Evolutionary conservation across 2,888 invertebrate genomes (phyloP).

Genomic region (Atethmia centrago): DNA sequence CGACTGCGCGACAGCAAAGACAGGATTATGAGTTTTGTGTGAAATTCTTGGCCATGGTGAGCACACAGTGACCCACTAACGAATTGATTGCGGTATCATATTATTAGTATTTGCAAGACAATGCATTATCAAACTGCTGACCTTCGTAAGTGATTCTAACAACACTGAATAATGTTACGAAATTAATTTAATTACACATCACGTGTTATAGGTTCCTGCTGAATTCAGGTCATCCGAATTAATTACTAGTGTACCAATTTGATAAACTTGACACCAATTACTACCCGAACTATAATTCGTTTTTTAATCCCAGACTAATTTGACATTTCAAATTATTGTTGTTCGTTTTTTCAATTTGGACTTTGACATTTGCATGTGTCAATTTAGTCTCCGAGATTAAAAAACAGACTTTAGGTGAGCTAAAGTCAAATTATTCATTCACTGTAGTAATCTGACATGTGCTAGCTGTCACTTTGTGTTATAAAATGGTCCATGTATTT

Average conservation of each 20-base stretch:
- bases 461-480: too few species aligned
- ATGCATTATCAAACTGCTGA: constrained; percentile 18
- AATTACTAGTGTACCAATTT: not conserved
- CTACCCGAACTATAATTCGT: too few species aligned
- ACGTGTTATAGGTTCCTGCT: not conserved
- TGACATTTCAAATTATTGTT: too few species aligned
- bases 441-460: too few species aligned
- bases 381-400: too few species aligned
- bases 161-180: constrained; percentile 11
- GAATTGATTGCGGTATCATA: constrained; percentile 16
- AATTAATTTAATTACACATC: constrained; percentile 15
- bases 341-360: too few species aligned
- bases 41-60: not conserved
- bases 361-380: too few species aligned
- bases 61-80: constrained; percentile 9
- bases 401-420: too few species aligned
- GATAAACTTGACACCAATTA: not conserved
- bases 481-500: too few species aligned
- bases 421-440: too few species aligned
- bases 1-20: not conserved
- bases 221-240: constrained; percentile 17
- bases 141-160: constrained; percentile 19
- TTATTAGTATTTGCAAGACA: constrained; percentile 20
- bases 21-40: not conserved
- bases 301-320: too few species aligned